Evolutionary conservation across 2,113 vertebrate species (phyloP).

Genomic region (Bucco capensis): DNA sequence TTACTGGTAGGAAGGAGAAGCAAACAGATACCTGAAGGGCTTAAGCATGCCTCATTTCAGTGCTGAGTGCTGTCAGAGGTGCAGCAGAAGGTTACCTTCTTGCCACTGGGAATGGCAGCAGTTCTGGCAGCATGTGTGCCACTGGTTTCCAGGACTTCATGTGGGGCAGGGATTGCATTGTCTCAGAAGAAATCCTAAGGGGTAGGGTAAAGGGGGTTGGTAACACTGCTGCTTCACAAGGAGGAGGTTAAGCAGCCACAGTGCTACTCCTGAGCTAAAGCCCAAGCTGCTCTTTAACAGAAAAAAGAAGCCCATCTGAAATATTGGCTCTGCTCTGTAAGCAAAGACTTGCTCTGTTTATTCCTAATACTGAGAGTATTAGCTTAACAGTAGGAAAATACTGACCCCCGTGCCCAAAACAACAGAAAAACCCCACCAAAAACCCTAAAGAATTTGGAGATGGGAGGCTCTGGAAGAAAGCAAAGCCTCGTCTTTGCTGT

Average conservation of each 20-base stretch:
- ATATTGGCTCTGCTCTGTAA: neutral
- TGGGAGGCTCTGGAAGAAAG: neutral
- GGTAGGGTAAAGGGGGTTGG: slow-evolving; percentile 40
- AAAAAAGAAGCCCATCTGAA: neutral
- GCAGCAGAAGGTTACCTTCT: slow-evolving; percentile 28
- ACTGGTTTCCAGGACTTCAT: neutral
- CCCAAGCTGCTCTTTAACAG: neutral
- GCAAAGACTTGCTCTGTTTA: neutral
- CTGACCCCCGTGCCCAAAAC: neutral
- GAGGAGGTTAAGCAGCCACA: neutral
- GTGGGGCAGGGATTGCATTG: slow-evolving; percentile 16
- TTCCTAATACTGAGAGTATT: neutral
- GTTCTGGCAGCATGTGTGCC: neutral
- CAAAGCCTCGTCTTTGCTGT: neutral
- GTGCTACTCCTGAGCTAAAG: neutral
- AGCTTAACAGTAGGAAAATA: neutral
- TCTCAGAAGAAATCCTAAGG: slow-evolving; percentile 5
- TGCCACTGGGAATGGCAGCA: neutral
- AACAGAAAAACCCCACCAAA: no score
- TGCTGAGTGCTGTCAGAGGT: neutral
- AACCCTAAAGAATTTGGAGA: neutral
- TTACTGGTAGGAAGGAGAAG: neutral
- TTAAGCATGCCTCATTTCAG: neutral
- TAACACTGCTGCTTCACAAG: neutral
- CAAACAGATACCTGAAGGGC: neutral